These are phyloP conservation scores for Taxidea taxus DNA, from an alignment of 2,113 vertebrate genomes.

Conservation along the genomic window DNA sequence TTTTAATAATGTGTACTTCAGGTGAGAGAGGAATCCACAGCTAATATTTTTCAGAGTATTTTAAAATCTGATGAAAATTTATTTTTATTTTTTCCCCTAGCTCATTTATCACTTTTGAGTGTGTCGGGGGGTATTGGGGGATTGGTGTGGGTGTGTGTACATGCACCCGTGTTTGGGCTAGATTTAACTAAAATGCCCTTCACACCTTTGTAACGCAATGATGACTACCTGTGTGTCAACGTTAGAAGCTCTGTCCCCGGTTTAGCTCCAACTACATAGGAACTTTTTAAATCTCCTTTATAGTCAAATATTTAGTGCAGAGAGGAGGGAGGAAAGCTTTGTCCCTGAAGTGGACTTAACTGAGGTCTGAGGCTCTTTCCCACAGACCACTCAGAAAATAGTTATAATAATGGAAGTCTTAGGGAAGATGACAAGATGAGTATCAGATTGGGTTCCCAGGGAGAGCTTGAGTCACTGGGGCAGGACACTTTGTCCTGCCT, in stretches of 20 bases:
- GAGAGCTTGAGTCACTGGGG: neutral
- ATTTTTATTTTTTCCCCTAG: neutral
- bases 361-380: neutral
- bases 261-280: neutral
- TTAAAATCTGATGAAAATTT: neutral
- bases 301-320: neutral
- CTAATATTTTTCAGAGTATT: neutral
- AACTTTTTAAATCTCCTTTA: neutral
- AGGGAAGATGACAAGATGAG: neutral
- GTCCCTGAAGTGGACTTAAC: neutral
- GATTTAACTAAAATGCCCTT: neutral
- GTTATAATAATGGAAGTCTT: neutral
- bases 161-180: neutral
- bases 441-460: neutral
- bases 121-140: neutral
- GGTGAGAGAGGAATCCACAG: neutral
- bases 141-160: neutral
- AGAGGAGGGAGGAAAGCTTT: neutral
- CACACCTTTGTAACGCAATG: neutral
- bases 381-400: neutral
- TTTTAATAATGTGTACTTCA: neutral
- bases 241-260: neutral
- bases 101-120: neutral
- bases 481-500: neutral
- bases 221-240: neutral